A percentile compares a stretch with the other conserved stretches of the same genome.
Conservation (phyloP, 2,888 invertebrate genomes). For the Trissolcus brochymenae region DNA sequence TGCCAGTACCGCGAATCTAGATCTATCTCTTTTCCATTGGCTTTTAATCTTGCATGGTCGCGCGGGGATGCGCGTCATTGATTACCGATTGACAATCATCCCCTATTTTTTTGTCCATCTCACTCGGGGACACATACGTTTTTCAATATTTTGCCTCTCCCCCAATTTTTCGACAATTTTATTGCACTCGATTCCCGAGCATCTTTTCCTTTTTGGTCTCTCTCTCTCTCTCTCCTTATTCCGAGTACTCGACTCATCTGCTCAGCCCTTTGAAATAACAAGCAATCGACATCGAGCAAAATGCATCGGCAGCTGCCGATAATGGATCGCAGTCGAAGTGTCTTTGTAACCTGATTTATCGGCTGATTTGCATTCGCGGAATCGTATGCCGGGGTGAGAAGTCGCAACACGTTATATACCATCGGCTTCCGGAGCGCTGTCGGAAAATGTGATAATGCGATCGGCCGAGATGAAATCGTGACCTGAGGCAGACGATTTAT, state of each 20-base stretch:
- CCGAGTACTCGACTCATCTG: slow-evolving; percentile 57
- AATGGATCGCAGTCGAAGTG: slow-evolving; percentile 64
- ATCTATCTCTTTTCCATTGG: slow-evolving; percentile 73
- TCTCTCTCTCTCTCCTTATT: slow-evolving; percentile 34
- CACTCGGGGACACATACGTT: slow-evolving; percentile 1
- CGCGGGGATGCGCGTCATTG: slow-evolving; percentile 72
- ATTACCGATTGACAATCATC: slow-evolving; percentile 73
- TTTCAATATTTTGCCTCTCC: slow-evolving; percentile 13
- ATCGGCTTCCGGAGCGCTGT: slow-evolving; percentile 41
- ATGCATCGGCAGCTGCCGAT: slow-evolving; percentile 66
- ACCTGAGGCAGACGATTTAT: slow-evolving; percentile 43
- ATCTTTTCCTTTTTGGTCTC: slow-evolving; percentile 50
- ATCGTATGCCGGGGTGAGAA: slow-evolving; percentile 61
- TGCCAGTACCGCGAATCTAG: slow-evolving; percentile 75
- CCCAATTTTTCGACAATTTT: slow-evolving; percentile 31
- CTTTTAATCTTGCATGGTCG: slow-evolving; percentile 70
- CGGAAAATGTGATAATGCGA: slow-evolving; percentile 40
- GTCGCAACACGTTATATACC: slow-evolving; percentile 57
- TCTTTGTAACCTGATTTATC: slow-evolving; percentile 72
- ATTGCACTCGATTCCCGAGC: slow-evolving; percentile 44
- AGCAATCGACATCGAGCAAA: slow-evolving; percentile 57
- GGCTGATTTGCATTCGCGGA: slow-evolving; percentile 72
- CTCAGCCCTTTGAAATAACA: slow-evolving; percentile 57
- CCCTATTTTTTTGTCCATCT: slow-evolving; percentile 21
- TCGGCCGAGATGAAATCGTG: slow-evolving; percentile 27